Base-by-base conservation (phyloP, 2,797 vertebrate species). In the Stomatorhinus walkeri region DNA sequence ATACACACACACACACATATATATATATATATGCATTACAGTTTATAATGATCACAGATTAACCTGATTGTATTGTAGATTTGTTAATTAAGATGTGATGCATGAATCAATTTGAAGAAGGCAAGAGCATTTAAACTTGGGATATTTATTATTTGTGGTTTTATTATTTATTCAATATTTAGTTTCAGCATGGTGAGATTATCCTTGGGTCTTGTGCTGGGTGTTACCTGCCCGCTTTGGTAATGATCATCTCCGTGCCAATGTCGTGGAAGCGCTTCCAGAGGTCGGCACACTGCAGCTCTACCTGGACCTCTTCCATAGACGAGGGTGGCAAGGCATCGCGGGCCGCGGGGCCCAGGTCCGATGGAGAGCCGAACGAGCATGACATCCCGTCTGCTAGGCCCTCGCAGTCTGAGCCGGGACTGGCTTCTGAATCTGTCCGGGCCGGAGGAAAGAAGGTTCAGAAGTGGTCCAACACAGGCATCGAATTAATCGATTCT, bases 251-350 rank as follows among this genome's bases (percentile, higher is more conserved):
- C 94, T 99, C 98, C 0, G 98, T 99, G 91, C 98, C 98, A 89
- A 99, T 99, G 90, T 99, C 98, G 88, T 99, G 98, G 95, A 99
- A 99, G 90, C 98, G 96, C 94, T 99, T 99, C 98, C 98, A 99
- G 88, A 99, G 96, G 92, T 99, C 98, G 0, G 98, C 97, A 89
- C 98, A 99, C 90, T 99, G 98, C 90, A 99, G 94, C 93, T 99
- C 98, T 94, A 99, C 97, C 94, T 99, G 98, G 90, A 99, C 99
- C 93, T 98, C 98, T 90, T 98, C 98, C 98, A 99, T 98, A 90
- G 98, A 98, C 86, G 96, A 95, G 54, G 96, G 93, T 52, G 96
- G 96, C 8, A 96, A 95, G 54, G 96, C 94, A 10, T 97, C 96
- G 76, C 95, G 94, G 68, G 96, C 92, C 0, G 95, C 92, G 1